These are phyloP conservation scores for Halesus radiatus DNA, from an alignment of 1,140 invertebrate genomes.

Conservation along the genomic window DNA sequence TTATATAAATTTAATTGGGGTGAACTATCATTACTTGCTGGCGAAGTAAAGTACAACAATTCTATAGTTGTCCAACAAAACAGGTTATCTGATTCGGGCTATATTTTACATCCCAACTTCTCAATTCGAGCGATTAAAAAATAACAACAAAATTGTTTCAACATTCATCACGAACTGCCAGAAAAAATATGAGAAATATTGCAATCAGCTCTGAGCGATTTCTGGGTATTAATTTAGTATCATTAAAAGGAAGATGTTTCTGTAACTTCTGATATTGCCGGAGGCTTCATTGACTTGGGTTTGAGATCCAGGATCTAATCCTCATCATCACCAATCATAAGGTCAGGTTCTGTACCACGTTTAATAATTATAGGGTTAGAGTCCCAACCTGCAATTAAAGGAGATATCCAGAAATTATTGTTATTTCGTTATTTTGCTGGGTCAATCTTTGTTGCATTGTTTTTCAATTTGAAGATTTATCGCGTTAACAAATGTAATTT, in stretches of 20 bases:
- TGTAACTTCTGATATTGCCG: constrained; percentile 54
- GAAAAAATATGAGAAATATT: constrained; percentile 31
- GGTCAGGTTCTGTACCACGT: constrained; percentile 49
- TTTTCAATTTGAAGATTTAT: no score
- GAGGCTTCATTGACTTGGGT: constrained; percentile 40
- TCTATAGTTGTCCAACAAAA: no score
- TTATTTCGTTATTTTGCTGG: constrained; percentile 48
- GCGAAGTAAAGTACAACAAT: no score
- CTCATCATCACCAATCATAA: constrained; percentile 48
- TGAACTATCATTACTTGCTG: no score
- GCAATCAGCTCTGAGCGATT: constrained; percentile 58
- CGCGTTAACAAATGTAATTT: no score
- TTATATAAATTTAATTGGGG: no score
- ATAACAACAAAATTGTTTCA: not conserved
- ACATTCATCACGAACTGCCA: constrained; percentile 18
- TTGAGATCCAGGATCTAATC: constrained; percentile 13
- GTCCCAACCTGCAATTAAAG: constrained; percentile 53
- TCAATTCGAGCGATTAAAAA: not conserved
- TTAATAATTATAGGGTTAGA: constrained; percentile 55
- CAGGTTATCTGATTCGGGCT: no score
- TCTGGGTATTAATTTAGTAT: constrained; percentile 47
- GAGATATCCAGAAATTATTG: constrained; percentile 44
- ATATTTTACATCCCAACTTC: no score
- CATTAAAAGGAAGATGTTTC: constrained; percentile 54
- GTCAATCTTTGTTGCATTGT: not conserved